Percentiles rank a stretch among this genome's conserved stretches.
These are phyloP conservation scores for Lepidotrigona ventralis DNA, from an alignment of 1,140 invertebrate species.

Conservation along the genomic window DNA sequence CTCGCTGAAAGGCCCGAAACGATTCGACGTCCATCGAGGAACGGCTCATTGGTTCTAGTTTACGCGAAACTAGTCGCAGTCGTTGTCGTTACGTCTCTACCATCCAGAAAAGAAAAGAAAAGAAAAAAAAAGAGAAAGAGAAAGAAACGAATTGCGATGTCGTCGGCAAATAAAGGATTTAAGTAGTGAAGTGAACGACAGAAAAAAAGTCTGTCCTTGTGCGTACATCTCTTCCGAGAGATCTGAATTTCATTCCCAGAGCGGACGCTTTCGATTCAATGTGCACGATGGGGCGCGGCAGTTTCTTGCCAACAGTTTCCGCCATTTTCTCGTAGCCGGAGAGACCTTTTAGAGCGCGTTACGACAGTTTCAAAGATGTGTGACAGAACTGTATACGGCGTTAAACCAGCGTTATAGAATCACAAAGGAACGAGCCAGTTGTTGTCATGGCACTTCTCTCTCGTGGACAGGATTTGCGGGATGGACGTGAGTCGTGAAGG, in stretches of 20 bases:
- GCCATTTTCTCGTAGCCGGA: background rate
- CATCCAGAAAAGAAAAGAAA: background rate
- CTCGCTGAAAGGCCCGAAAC: background rate
- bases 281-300: background rate
- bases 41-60: conserved; percentile 6
- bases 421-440: background rate
- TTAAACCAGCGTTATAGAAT: conserved; percentile 2
- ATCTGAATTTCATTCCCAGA: conserved; percentile 16
- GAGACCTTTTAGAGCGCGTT: conserved; percentile 17
- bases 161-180: background rate
- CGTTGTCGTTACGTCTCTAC: background rate
- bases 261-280: conserved; percentile 22
- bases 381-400: conserved; percentile 1
- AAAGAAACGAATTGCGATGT: background rate
- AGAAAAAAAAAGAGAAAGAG: background rate
- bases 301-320: background rate
- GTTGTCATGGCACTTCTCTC: background rate
- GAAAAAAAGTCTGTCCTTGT: background rate
- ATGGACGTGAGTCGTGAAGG: background rate
- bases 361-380: conserved; percentile 2
- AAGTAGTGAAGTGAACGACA: background rate
- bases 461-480: background rate
- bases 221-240: background rate
- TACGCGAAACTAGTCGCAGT: background rate
- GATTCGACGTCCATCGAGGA: conserved; percentile 1